Base-by-base conservation (phyloP, 2,888 invertebrate genomes). In the Argyresthia goedartella region DNA sequence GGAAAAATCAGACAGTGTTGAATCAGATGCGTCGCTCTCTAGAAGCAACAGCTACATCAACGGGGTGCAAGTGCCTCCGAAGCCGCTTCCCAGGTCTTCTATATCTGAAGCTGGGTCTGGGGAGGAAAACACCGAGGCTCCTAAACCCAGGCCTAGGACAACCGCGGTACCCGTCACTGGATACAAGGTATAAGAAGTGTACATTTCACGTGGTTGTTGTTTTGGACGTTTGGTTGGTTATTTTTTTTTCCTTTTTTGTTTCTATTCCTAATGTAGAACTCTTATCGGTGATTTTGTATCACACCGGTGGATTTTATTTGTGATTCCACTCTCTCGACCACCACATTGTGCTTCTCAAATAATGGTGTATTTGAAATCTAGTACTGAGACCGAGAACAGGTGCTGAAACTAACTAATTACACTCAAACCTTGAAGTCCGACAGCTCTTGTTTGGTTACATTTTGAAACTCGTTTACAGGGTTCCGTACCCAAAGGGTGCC, bases 31-130 rank as follows among this genome's bases (percentile, higher is more conserved):
- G 1, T 68, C 72, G 9, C 52, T 82, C 4, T 82, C 82, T 1
- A 68, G 84, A 16, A 84, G 85, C 57, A 79, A 80, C 53, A 80
- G 81, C 62, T 25, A 16, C 16, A 11, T 62, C 79, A 88, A 87
- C 45, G 85, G 85, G 0, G 64, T 67, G 36, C 87, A 90, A 48
- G 70, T 41, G 41, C 91, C 92, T 1, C 95, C 95, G 0, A 95
- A 94, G 70, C 95, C 95, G 11, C 81, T 95, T 78, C 95, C 95
- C 0, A 88, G 95, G 62, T 91, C 93, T 0, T 94, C 94, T 11
- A 88, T 95, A 53, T 92, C 93, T 1, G 94, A 94, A 63, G 88
- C 88, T 1, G 88, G 88, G 0, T 71, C 84, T 0, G 67, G 72
- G 9, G 89, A 90, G 35, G 89, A 89, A 25, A 65, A 65, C 54